phyloP scores from a whole-genome alignment of 2,888 invertebrate species.

The Ashinkailepas kermadecensis region DNA sequence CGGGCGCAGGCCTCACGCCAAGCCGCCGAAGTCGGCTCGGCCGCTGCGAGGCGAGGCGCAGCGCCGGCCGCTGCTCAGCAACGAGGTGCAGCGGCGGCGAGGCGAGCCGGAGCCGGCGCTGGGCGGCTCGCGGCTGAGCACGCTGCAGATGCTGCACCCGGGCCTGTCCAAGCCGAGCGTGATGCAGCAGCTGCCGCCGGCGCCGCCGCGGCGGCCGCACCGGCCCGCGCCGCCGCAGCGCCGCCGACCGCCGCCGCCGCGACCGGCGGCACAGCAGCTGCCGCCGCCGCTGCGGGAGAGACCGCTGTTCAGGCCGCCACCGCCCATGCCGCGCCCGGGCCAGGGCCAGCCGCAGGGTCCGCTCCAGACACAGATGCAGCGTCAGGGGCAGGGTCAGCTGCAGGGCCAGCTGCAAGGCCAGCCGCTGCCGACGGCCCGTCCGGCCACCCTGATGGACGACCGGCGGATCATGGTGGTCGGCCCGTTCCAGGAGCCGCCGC shows the following conservation, averaged over 20 bases:
- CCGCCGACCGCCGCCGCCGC: not conserved
- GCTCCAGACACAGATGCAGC: not conserved
- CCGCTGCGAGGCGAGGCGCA: too few relatives aligned
- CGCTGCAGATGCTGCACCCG: constrained; percentile 4
- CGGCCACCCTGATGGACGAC: constrained; percentile 9
- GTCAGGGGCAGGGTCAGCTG: not conserved
- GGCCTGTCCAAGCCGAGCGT: not conserved
- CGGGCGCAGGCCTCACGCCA: too few relatives aligned
- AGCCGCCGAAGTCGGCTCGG: too few relatives aligned
- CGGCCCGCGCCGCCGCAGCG: not conserved
- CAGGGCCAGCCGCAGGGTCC: not conserved
- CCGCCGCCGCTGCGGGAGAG: not conserved
- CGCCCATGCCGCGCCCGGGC: not conserved
- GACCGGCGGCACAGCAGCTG: not conserved
- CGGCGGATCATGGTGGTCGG: not conserved
- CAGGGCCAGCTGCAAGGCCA: not conserved
- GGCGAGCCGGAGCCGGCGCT: not conserved
- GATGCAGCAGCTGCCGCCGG: not conserved
- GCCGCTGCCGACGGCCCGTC: not conserved
- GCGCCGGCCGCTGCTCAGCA: not conserved
- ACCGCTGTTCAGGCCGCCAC: not conserved
- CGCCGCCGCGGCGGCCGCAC: not conserved
- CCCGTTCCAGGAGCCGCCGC: not conserved
- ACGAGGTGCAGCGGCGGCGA: not conserved
- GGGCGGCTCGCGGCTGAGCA: not conserved